A percentile compares a stretch with the other conserved stretches of the same genome.
Conservation (phyloP, 2,888 invertebrate genomes). For the Drosophila longiperda region DNA sequence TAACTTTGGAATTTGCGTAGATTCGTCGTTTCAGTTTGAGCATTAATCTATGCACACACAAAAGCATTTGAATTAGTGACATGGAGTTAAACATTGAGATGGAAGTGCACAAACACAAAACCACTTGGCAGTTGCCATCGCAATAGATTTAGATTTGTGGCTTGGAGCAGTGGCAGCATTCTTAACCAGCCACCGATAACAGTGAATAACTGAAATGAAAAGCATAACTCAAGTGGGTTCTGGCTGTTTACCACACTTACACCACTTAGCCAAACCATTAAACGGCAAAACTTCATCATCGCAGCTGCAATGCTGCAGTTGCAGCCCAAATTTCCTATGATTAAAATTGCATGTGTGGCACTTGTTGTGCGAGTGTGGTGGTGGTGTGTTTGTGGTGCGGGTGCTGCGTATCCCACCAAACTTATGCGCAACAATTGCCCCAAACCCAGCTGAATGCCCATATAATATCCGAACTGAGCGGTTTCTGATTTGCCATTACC, state of each 20-base stretch:
- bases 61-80: slow-evolving; percentile 7
- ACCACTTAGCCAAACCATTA: slow-evolving; percentile 23
- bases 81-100: slow-evolving; percentile 10
- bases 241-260: slow-evolving; percentile 17
- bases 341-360: slow-evolving; percentile 61
- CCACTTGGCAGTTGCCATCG: slow-evolving; percentile 19
- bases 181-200: slow-evolving; percentile 36
- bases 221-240: slow-evolving; percentile 49
- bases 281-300: slow-evolving; percentile 32
- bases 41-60: slow-evolving; percentile 1
- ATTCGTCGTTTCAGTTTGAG: background rate
- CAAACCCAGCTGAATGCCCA: slow-evolving; percentile 18
- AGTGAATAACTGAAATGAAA: slow-evolving; percentile 46
- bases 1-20: background rate
- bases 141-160: slow-evolving; percentile 7
- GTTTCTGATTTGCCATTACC: slow-evolving; percentile 72
- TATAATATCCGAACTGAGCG: slow-evolving; percentile 69
- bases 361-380: slow-evolving; percentile 6
- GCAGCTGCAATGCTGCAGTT: slow-evolving; percentile 25
- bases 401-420: background rate
- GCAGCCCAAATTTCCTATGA: slow-evolving; percentile 52
- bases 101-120: slow-evolving; percentile 11
- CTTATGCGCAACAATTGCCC: slow-evolving; percentile 54
- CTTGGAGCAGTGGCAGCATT: slow-evolving; percentile 33
- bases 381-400: slow-evolving; percentile 2